Evolutionary conservation across 2,113 vertebrate genomes (phyloP).

Genomic region (Centropus bengalensis): DNA sequence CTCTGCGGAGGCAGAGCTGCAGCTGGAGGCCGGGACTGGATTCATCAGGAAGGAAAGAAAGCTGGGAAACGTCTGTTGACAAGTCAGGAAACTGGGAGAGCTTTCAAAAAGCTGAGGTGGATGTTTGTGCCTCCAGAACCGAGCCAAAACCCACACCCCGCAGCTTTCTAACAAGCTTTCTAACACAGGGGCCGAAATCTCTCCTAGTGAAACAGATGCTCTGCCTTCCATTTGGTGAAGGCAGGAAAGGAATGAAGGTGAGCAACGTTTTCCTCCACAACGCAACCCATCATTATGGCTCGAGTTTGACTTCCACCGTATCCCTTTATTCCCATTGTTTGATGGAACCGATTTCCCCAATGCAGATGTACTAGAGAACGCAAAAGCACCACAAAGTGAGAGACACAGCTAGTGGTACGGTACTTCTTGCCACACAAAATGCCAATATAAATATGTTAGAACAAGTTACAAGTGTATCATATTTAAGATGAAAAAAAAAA

Average conservation of each 20-base stretch:
- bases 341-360: constrained; percentile 62
- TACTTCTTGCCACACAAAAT: constrained; percentile 80
- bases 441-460: constrained; percentile 86
- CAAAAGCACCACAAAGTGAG: constrained; percentile 79
- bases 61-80: constrained; percentile 27
- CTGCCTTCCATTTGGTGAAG: constrained; percentile 45
- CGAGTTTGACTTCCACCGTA: constrained; percentile 64
- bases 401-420: constrained; percentile 78
- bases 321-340: constrained; percentile 71
- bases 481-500: constrained; percentile 77
- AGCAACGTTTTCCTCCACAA: constrained; percentile 51
- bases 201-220: constrained; percentile 48
- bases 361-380: constrained; percentile 70
- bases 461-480: constrained; percentile 84
- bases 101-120: constrained; percentile 23
- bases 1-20: background rate
- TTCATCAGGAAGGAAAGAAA: constrained; percentile 71
- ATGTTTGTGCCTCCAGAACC: constrained; percentile 58
- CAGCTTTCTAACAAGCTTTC: constrained; percentile 62
- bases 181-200: constrained; percentile 44
- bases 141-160: constrained; percentile 60
- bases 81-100: background rate
- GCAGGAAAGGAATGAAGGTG: constrained; percentile 34
- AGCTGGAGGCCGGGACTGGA: constrained; percentile 13
- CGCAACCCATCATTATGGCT: constrained; percentile 69